Percentiles rank a stretch among this genome's conserved stretches.
These are phyloP conservation scores for Enteromius treurensis DNA, from an alignment of 2,797 vertebrate genomes.

Conservation along the genomic window DNA sequence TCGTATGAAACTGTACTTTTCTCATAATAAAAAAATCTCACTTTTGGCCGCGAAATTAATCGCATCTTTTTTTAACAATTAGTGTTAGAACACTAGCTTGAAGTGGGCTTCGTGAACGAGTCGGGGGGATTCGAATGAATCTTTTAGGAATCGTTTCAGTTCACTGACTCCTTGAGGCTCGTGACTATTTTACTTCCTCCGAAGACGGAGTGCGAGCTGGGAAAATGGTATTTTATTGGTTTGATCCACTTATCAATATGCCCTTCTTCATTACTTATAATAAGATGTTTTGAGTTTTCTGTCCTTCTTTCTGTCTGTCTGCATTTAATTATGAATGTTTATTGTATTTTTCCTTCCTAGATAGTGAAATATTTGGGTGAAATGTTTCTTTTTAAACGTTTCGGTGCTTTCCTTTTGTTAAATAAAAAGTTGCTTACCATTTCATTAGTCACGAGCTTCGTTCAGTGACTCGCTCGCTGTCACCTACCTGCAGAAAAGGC, in stretches of 20 bases:
- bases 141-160: not conserved
- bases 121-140: not conserved
- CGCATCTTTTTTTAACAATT: not conserved
- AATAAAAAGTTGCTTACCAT: not conserved
- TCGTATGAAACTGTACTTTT: not conserved
- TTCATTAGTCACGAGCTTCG: not conserved
- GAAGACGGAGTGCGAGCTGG: not conserved
- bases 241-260: not conserved
- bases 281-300: not conserved
- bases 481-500: not conserved
- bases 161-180: not conserved
- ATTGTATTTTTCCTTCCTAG: not conserved
- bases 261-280: not conserved
- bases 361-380: not conserved
- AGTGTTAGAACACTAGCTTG: not conserved
- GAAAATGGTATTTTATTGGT: not conserved
- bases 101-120: not conserved
- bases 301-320: not conserved
- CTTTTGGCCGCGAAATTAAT: not conserved
- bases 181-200: not conserved
- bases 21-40: not conserved
- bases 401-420: not conserved
- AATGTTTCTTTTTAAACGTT: too few species aligned
- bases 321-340: not conserved
- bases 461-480: not conserved